A percentile compares a stretch with the other conserved stretches of the same genome.
These are phyloP conservation scores for Drosophila longiperda DNA, from an alignment of 2,888 invertebrate genomes.

Conservation along the genomic window DNA sequence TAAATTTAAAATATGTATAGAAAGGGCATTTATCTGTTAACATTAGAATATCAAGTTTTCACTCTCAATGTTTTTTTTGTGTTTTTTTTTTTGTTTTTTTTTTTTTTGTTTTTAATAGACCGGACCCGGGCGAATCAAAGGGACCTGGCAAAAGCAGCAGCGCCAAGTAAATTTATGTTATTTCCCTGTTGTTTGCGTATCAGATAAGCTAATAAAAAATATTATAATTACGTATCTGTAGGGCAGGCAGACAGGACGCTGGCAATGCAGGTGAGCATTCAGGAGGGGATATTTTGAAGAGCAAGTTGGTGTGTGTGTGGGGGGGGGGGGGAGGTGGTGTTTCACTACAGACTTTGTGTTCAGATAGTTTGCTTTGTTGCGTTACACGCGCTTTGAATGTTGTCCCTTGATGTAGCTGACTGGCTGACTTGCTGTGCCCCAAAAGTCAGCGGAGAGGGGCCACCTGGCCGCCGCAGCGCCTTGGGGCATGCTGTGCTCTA, in stretches of 20 bases:
- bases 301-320: conserved; percentile 10
- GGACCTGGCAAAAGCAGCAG: conserved; percentile 34
- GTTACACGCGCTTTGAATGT: conserved; percentile 58
- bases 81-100: neutral
- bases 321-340: neutral
- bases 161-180: conserved; percentile 81
- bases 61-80: neutral
- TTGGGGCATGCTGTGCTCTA: conserved; percentile 26
- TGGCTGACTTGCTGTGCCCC: conserved; percentile 9
- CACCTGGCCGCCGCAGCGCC: conserved; percentile 52
- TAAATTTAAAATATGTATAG: too few relatives aligned
- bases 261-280: conserved; percentile 40
- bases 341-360: conserved; percentile 30
- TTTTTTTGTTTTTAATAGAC: conserved; percentile 32
- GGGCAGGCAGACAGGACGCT: conserved; percentile 35
- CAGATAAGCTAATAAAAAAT: conserved; percentile 85
- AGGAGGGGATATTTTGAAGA: neutral
- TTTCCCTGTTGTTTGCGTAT: conserved; percentile 81
- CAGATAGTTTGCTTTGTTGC: conserved; percentile 41
- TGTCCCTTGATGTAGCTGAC: conserved; percentile 53
- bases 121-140: conserved; percentile 59
- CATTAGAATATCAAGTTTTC: neutral
- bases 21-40: conserved; percentile 25
- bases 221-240: conserved; percentile 84
- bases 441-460: conserved; percentile 2